Evolutionary conservation across 2,113 vertebrate species (phyloP).

Genomic region (Lipophrys pholis): DNA sequence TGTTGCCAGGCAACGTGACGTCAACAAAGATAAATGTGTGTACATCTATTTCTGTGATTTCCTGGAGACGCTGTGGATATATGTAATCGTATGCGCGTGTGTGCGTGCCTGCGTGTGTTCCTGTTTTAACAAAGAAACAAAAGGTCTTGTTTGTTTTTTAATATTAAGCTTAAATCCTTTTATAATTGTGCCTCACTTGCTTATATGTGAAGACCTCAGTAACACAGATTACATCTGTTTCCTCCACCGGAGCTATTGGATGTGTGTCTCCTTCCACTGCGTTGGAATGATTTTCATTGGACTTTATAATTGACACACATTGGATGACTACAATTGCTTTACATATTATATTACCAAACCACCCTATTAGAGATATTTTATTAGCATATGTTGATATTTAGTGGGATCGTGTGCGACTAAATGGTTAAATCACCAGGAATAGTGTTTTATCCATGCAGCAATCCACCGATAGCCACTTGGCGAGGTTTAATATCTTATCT

Average conservation of each 20-base stretch:
- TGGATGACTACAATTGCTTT: no score
- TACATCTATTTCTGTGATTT: conserved; percentile 57
- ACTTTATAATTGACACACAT: no score
- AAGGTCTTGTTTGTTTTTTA: conserved; percentile 55
- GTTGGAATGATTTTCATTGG: no score
- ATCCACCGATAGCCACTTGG: no score
- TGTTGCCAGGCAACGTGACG: conserved; percentile 78
- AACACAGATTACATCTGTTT: conserved; percentile 7
- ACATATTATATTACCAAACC: no score
- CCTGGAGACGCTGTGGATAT: conserved; percentile 21
- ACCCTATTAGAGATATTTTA: no score
- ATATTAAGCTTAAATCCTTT: conserved; percentile 55
- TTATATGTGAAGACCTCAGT: conserved; percentile 28
- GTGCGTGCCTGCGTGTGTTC: conserved; percentile 24
- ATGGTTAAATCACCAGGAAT: no score
- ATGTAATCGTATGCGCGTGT: conserved; percentile 25
- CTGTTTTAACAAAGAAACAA: conserved; percentile 45
- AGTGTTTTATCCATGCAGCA: no score
- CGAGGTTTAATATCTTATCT: no score
- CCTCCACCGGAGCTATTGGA: neutral
- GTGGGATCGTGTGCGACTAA: no score
- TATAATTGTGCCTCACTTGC: conserved; percentile 50
- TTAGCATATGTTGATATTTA: no score
- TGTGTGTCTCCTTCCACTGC: neutral
- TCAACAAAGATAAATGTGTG: conserved; percentile 59